Evolutionary conservation across 2,797 vertebrate species (phyloP).

Genomic region (Choloepus didactylus): DNA sequence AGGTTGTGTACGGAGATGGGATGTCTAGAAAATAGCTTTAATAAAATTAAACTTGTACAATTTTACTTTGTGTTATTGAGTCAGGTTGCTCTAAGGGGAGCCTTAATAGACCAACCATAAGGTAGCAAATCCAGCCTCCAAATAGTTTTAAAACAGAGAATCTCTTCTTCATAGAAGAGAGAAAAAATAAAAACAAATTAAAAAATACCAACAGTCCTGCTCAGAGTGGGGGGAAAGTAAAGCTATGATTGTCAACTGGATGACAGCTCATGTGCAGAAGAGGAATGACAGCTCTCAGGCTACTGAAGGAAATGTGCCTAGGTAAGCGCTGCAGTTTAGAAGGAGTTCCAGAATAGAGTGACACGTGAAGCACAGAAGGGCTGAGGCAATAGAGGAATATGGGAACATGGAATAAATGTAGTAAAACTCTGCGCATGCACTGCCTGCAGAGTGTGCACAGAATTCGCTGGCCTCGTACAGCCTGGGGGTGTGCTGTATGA

Average conservation of each 20-base stretch:
- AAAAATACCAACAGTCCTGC: background rate
- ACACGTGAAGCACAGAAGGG: background rate
- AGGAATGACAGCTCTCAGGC: rapidly evolving
- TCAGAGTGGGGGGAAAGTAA: background rate
- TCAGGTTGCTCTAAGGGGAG: background rate
- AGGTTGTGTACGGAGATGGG: rapidly evolving
- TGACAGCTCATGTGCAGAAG: background rate
- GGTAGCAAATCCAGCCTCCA: background rate
- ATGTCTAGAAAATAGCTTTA: background rate
- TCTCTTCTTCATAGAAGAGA: background rate
- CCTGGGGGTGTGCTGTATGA: too few relatives aligned
- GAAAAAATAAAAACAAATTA: background rate
- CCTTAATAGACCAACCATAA: background rate
- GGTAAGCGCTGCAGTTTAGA: background rate
- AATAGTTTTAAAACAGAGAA: background rate
- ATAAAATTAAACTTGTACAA: too few relatives aligned
- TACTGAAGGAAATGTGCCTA: too few relatives aligned
- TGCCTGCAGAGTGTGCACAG: too few relatives aligned
- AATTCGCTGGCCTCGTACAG: too few relatives aligned
- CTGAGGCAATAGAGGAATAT: too few relatives aligned
- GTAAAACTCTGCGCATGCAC: too few relatives aligned
- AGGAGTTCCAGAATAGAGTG: background rate
- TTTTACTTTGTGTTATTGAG: background rate
- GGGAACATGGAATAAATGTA: too few relatives aligned
- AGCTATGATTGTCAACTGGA: background rate